These are phyloP conservation scores for Tretioscincus oriximinensis DNA, from an alignment of 2,113 vertebrate genomes.

Conservation along the genomic window DNA sequence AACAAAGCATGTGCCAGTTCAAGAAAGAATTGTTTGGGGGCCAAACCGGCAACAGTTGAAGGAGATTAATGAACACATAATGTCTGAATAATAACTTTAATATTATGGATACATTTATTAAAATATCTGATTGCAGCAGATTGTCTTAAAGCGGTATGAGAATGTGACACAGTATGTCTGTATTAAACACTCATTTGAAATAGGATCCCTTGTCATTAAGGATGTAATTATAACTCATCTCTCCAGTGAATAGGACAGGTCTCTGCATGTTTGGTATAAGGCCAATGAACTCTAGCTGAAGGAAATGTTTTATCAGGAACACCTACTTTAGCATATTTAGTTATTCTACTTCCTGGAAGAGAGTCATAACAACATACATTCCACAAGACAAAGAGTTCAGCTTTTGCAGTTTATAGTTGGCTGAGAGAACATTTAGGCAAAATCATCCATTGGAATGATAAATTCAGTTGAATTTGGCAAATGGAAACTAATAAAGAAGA, in stretches of 20 bases:
- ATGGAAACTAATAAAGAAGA: not conserved
- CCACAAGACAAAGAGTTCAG: not conserved
- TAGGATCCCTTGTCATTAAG: not conserved
- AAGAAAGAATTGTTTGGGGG: conserved; percentile 48
- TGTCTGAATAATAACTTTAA: conserved; percentile 19
- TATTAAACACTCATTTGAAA: not conserved
- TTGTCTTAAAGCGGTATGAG: not conserved
- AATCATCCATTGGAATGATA: not conserved
- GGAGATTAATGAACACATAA: conserved; percentile 20
- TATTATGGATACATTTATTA: conserved; percentile 3
- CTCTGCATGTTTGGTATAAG: not conserved
- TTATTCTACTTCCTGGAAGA: not conserved
- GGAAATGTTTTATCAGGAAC: not conserved
- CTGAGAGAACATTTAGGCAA: not conserved
- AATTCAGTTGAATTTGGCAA: not conserved
- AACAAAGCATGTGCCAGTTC: conserved; percentile 22
- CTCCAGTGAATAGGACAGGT: not conserved
- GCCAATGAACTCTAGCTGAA: conserved; percentile 5
- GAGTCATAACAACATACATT: not conserved
- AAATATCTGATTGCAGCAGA: not conserved
- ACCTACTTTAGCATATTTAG: not conserved
- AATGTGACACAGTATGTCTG: not conserved
- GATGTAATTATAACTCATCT: not conserved
- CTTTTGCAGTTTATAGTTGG: not conserved
- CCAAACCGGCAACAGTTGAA: conserved; percentile 24